phyloP scores from a whole-genome alignment of 1,140 invertebrate genomes.

The Neelides sp. region DNA sequence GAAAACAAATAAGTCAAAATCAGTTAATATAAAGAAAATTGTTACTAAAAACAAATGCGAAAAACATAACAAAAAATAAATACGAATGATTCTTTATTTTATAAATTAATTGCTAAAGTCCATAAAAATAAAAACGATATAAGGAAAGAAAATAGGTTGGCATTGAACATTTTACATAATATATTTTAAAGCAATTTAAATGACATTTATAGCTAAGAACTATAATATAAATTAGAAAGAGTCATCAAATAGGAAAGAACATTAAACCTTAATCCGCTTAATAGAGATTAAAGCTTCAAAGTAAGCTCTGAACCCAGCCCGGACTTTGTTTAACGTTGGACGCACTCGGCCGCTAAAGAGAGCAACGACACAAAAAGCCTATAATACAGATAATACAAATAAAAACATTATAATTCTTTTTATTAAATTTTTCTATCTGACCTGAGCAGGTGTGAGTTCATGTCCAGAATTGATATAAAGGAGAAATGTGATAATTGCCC shows the following conservation, averaged over 20 bases:
- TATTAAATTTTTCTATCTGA: constrained; percentile 37
- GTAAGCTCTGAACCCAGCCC: constrained; percentile 16
- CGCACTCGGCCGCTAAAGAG: constrained; percentile 29
- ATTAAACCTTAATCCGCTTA: constrained; percentile 33
- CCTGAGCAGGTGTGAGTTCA: constrained; percentile 48
- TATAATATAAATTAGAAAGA: too few relatives aligned
- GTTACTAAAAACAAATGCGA: not conserved
- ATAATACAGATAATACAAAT: constrained; percentile 21
- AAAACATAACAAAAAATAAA: not conserved
- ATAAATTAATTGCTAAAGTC: too few relatives aligned
- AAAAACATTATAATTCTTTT: too few relatives aligned
- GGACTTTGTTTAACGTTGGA: constrained; percentile 13
- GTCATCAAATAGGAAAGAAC: too few relatives aligned
- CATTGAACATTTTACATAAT: constrained; percentile 33
- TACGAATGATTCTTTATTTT: too few relatives aligned
- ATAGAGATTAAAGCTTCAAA: constrained; percentile 19
- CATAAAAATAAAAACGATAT: too few relatives aligned
- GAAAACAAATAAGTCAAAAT: not conserved
- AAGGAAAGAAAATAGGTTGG: constrained; percentile 15
- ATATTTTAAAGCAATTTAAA: too few relatives aligned
- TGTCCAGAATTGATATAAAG: constrained; percentile 46
- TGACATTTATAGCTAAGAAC: too few relatives aligned
- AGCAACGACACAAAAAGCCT: constrained; percentile 34
- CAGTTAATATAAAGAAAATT: not conserved
- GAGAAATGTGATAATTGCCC: constrained; percentile 50